phyloP scores from a whole-genome alignment of 2,888 invertebrate genomes.

The Sipha maydis region DNA sequence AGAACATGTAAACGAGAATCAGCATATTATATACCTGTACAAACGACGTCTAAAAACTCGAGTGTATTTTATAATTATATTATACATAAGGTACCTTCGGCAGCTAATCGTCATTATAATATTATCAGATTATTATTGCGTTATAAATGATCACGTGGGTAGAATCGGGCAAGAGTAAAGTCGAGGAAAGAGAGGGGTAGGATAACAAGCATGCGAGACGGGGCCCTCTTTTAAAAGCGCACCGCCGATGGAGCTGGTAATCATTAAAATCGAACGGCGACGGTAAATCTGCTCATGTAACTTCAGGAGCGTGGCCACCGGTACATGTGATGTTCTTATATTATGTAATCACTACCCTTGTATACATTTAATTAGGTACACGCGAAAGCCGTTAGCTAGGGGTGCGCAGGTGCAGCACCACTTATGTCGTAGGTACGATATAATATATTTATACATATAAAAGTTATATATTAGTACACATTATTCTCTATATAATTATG shows the following conservation, averaged over 20 bases:
- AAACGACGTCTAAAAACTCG: no score
- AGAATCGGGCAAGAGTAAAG: not conserved
- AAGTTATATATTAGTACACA: no score
- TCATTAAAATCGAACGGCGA: not conserved
- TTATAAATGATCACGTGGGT: not conserved
- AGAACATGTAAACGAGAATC: no score
- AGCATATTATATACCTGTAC: no score
- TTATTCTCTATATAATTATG: no score
- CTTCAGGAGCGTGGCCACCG: not conserved
- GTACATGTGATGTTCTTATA: not conserved
- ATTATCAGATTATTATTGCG: not conserved
- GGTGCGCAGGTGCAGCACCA: no score
- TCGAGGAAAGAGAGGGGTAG: no score
- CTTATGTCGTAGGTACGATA: no score
- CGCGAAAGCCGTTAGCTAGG: no score
- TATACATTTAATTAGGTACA: not conserved
- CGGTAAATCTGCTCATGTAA: not conserved
- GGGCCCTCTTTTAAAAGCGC: not conserved
- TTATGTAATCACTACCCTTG: not conserved
- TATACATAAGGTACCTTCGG: not conserved
- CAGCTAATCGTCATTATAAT: not conserved
- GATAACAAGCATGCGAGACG: not conserved
- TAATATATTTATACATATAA: no score
- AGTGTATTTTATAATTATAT: no score
- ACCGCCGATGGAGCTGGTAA: not conserved